phyloP scores from a whole-genome alignment of 2,113 vertebrate genomes.

The Empidonax traillii region DNA sequence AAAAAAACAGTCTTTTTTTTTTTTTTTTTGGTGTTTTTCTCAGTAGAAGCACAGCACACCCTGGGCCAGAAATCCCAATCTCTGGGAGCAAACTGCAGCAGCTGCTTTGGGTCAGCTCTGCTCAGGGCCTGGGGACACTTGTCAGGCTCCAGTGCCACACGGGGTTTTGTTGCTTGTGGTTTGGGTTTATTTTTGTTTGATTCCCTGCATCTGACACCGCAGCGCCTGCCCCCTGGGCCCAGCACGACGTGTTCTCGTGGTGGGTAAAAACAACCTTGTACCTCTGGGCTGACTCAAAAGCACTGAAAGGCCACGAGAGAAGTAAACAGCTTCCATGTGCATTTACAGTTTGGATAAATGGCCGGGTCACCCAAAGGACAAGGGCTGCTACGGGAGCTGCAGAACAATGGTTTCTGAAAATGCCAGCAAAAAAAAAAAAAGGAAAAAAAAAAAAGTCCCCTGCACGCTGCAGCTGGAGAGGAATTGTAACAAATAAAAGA shows the following conservation, averaged over 20 bases:
- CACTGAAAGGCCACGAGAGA: background rate
- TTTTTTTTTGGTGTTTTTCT: background rate
- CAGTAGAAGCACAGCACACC: background rate
- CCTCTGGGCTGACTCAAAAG: slow-evolving; percentile 27
- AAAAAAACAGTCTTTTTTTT: background rate
- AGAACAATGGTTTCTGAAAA: background rate
- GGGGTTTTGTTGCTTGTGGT: background rate
- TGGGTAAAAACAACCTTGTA: background rate
- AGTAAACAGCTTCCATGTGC: slow-evolving; percentile 50
- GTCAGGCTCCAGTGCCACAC: background rate
- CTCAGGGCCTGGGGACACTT: background rate
- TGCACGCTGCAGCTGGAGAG: background rate
- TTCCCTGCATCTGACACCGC: background rate
- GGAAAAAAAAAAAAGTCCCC: background rate
- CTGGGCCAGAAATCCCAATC: background rate
- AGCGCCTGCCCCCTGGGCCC: background rate
- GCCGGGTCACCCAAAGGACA: slow-evolving; percentile 63
- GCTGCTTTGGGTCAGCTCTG: background rate
- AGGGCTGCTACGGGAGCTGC: background rate
- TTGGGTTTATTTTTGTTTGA: background rate
- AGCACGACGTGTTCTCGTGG: background rate
- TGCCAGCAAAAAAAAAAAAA: background rate
- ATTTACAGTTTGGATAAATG: slow-evolving; percentile 13
- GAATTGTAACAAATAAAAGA: background rate
- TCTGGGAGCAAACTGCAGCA: background rate